Percentiles rank a stretch among this genome's conserved stretches.
Conservation (phyloP, 2,113 vertebrate genomes). For the Rhinichthys klamathensis region DNA sequence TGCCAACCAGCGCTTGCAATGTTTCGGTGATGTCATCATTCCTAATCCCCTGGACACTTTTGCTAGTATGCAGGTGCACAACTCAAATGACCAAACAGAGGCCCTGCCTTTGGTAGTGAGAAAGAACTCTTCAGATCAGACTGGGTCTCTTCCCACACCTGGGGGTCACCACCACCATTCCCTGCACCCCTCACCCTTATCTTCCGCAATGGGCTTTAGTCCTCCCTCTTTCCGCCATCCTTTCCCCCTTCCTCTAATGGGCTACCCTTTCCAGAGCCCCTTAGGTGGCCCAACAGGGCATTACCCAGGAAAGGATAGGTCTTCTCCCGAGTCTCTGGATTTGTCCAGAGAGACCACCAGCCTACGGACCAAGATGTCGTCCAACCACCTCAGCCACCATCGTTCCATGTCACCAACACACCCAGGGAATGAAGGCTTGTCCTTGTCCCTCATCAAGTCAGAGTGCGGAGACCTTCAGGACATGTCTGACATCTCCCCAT, state of each 20-base stretch:
- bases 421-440: slow-evolving; percentile 91
- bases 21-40: slow-evolving; percentile 95
- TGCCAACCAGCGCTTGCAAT: slow-evolving; percentile 93
- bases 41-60: slow-evolving; percentile 93
- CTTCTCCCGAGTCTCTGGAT: slow-evolving; percentile 95
- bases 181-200: slow-evolving; percentile 90
- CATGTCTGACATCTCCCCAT: slow-evolving; percentile 96
- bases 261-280: slow-evolving; percentile 94
- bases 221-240: slow-evolving; percentile 96
- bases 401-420: slow-evolving; percentile 92
- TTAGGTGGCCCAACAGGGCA: slow-evolving; percentile 84
- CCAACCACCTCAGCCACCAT: slow-evolving; percentile 90
- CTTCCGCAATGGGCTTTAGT: slow-evolving; percentile 88
- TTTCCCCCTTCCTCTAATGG: slow-evolving; percentile 94
- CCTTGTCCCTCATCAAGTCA: slow-evolving; percentile 97
- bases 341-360: slow-evolving; percentile 91
- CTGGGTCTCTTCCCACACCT: slow-evolving; percentile 76
- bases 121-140: slow-evolving; percentile 87
- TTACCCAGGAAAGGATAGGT: slow-evolving; percentile 87
- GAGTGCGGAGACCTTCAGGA: slow-evolving; percentile 98
- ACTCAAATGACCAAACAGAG: slow-evolving; percentile 92
- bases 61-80: slow-evolving; percentile 81
- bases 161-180: slow-evolving; percentile 87
- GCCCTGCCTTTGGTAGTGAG: slow-evolving; percentile 95
- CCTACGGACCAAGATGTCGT: slow-evolving; percentile 98